Conservation (phyloP, 1,140 invertebrate genomes). For the Sipha flava region DNA sequence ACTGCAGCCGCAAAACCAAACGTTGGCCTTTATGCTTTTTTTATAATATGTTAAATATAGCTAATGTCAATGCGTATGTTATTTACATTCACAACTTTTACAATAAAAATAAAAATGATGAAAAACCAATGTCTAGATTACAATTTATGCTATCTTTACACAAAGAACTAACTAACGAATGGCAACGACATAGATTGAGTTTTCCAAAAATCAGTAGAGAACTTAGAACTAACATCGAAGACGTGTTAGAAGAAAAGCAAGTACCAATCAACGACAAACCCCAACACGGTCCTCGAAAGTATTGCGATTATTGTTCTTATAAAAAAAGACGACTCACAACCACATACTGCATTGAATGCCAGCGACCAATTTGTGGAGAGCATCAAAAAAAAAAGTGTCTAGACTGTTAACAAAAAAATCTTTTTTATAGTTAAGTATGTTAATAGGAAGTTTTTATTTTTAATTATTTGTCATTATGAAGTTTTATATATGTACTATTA, state of each 20-base stretch:
- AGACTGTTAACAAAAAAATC: background rate
- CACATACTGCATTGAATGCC: slow-evolving; percentile 24
- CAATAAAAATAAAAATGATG: background rate
- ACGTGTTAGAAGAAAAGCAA: background rate
- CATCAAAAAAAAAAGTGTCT: slow-evolving; percentile 27
- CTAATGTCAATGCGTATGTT: background rate
- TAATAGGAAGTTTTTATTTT: background rate
- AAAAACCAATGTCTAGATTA: background rate
- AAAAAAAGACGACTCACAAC: slow-evolving; percentile 34
- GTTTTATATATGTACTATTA: background rate
- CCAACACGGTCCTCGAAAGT: slow-evolving; percentile 24
- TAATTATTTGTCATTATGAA: background rate
- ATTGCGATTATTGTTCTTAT: slow-evolving; percentile 32
- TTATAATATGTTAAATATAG: slow-evolving; percentile 35
- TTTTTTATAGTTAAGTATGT: background rate
- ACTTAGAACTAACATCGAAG: background rate
- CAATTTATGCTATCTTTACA: background rate
- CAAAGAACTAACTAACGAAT: background rate
- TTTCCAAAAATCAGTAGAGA: background rate
- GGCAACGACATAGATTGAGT: background rate
- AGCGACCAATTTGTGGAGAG: slow-evolving; percentile 20
- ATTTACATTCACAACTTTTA: background rate
- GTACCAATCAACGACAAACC: background rate
- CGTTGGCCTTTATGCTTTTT: slow-evolving; percentile 38
- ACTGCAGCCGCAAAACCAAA: slow-evolving; percentile 36